Conservation (phyloP, 2,113 vertebrate species). For the Buteo buteo region DNA sequence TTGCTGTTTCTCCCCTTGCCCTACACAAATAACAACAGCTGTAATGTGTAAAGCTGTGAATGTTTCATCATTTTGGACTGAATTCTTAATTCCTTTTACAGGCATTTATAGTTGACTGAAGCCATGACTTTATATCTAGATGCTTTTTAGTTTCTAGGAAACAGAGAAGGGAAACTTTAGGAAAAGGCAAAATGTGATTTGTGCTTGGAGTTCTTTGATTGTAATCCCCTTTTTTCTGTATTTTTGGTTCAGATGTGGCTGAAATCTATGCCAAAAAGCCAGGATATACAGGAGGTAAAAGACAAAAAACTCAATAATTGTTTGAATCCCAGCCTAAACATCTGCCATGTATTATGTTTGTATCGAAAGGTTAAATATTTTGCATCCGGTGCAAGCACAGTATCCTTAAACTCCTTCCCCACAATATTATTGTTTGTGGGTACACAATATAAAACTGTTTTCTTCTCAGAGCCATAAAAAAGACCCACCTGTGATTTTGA, state of each 20-base stretch:
- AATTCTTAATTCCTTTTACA: background rate
- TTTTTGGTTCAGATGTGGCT: background rate
- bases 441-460: background rate
- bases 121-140: background rate
- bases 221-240: background rate
- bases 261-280: background rate
- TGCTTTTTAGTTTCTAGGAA: background rate
- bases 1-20: background rate
- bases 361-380: background rate
- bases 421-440: background rate
- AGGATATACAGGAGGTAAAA: background rate
- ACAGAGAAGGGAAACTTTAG: background rate
- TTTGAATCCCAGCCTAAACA: background rate
- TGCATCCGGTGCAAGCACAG: background rate
- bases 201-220: background rate
- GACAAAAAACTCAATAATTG: background rate
- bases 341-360: background rate
- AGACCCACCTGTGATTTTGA: background rate
- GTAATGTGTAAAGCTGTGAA: background rate
- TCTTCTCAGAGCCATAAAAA: background rate
- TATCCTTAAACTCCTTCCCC: background rate
- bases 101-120: background rate
- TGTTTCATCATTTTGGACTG: background rate
- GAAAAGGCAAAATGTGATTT: background rate
- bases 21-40: background rate